Conservation (phyloP, 1,140 invertebrate genomes). For the Ostrea edulis region DNA sequence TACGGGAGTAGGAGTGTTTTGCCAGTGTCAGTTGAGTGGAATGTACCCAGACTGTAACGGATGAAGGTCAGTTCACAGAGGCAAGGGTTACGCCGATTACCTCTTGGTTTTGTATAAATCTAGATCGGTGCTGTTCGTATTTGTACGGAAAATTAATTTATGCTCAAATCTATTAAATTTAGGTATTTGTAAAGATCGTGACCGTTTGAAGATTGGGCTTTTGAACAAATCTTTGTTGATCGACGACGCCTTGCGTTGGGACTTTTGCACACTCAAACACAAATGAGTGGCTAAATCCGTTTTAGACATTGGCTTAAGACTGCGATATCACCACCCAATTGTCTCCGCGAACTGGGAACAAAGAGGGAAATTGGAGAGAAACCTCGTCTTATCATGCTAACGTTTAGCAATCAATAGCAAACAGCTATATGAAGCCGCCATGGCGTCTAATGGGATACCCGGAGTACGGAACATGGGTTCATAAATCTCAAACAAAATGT, state of each 20-base stretch:
- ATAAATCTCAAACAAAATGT: slow-evolving; percentile 9
- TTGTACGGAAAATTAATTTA: slow-evolving; percentile 11
- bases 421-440: not conserved
- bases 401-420: slow-evolving; percentile 17
- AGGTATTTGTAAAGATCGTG: slow-evolving; percentile 1
- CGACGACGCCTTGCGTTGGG: not conserved
- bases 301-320: slow-evolving; percentile 31
- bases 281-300: slow-evolving; percentile 31
- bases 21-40: not conserved
- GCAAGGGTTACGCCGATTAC: not conserved
- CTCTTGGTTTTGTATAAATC: not conserved
- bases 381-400: slow-evolving; percentile 17
- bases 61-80: not conserved
- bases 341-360: slow-evolving; percentile 26
- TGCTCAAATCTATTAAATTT: slow-evolving; percentile 28
- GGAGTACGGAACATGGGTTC: slow-evolving; percentile 4
- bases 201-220: slow-evolving; percentile 20
- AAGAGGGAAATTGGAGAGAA: slow-evolving; percentile 30
- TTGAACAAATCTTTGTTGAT: slow-evolving; percentile 17
- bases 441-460: not conserved
- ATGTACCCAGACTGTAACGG: not conserved
- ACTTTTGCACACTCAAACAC: slow-evolving; percentile 6
- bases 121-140: not conserved
- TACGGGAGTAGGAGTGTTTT: not conserved
- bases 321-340: slow-evolving; percentile 21